Base-by-base conservation (phyloP, 1,140 invertebrate species). In the Hylaeus volcanicus region DNA sequence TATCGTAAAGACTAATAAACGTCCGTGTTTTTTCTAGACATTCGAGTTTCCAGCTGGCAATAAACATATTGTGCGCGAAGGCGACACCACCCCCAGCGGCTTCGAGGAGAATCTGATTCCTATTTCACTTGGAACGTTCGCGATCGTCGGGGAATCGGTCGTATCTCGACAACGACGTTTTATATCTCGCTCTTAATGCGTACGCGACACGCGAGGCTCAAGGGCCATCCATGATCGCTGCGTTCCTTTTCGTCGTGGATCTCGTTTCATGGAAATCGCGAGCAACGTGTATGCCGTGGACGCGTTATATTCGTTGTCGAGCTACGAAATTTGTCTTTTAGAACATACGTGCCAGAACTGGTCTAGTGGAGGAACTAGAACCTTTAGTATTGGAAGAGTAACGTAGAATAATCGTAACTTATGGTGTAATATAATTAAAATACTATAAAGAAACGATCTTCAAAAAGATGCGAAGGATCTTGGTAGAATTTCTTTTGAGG, bases 161-260 rank as follows among this genome's bases (percentile, higher is more conserved):
- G 74, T 85, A 77, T 83, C 81, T 78, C n/a, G 64, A 83, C 56
- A 71, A 85, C 58, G 74, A 65, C 63, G 79, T 73, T 84, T 88
- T 84, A 86, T 83, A 86, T 88, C 83, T 84, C 64, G 12, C 55
- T 60, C 75, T 88, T 88, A 89, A 90, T 88, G 86, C 79, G 75
- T 43, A 53, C 71, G 73, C 75, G 76, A 83, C 89, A 90, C 89
- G 89, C 89, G 66, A 90, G 63, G 56, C 73, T 80, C 64, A 41
- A 65, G 69, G 86, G 82, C 72, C 82, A 81, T 87, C 56, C 61
- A 68, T 82, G 81, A 73, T 84, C 78, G 64, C 56, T 51, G 65
- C 73, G 83, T 74, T 73, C 71, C 77, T 76, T 79, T 74, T 82
- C 60, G 39, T 74, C 78, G 78, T 68, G 70, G 61, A 65, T 86